Conservation (phyloP, 1,140 invertebrate genomes). For the Platorchestia sp. region DNA sequence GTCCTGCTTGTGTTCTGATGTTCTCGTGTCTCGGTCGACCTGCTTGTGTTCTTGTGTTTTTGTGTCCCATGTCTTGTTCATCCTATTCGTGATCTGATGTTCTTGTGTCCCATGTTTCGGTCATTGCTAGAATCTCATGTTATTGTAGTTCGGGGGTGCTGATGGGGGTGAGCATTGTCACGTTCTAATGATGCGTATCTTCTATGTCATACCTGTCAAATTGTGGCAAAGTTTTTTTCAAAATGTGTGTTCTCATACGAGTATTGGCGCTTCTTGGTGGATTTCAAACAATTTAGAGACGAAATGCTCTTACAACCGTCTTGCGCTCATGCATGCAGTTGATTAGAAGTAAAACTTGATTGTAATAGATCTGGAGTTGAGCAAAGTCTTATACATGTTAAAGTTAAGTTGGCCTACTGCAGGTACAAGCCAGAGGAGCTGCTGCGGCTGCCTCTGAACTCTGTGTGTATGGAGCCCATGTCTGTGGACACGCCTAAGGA, state of each 20-base stretch:
- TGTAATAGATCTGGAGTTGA: background rate
- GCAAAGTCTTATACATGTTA: background rate
- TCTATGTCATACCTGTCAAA: background rate
- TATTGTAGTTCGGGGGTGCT: background rate
- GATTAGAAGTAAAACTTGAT: background rate
- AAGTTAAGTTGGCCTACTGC: slow-evolving; percentile 14
- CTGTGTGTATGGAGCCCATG: slow-evolving; percentile 71
- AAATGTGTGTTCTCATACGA: background rate
- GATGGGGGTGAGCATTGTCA: background rate
- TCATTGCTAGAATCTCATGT: background rate
- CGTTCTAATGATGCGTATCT: background rate
- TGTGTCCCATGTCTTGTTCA: too few species aligned
- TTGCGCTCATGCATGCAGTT: background rate
- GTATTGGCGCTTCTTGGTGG: background rate
- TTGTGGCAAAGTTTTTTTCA: background rate
- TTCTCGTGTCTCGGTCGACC: background rate
- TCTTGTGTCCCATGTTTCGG: background rate
- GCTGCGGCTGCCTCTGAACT: slow-evolving; percentile 90
- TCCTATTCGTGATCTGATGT: too few species aligned
- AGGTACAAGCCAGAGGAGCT: slow-evolving; percentile 79
- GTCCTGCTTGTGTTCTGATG: too few species aligned
- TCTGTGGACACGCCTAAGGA: slow-evolving; percentile 2
- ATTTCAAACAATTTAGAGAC: background rate
- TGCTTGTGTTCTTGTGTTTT: too few species aligned
- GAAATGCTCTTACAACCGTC: background rate